phyloP scores from a whole-genome alignment of 2,113 vertebrate genomes.

The Alouatta palliata region DNA sequence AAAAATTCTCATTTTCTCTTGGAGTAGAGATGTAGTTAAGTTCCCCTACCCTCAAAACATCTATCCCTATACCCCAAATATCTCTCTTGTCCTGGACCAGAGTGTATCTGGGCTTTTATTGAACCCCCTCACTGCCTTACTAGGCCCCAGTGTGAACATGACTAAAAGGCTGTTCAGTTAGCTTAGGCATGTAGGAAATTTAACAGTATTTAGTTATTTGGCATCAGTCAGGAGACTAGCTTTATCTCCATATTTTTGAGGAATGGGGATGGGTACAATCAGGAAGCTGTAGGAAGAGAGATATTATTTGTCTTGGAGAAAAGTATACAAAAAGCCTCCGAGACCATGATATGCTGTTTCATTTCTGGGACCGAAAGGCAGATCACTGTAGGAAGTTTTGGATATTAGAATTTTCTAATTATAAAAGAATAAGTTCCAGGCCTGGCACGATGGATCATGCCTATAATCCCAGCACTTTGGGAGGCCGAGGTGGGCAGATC shows the following conservation, averaged over 20 bases:
- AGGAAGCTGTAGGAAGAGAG: conserved; percentile 38
- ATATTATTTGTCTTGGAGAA: conserved; percentile 22
- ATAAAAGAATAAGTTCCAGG: background rate
- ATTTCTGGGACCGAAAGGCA: conserved; percentile 46
- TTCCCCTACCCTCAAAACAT: background rate
- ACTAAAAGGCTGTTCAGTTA: background rate
- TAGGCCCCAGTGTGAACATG: background rate
- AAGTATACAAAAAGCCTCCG: background rate
- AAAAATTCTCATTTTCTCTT: background rate
- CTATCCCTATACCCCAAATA: background rate
- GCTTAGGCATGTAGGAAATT: background rate
- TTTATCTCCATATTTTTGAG: background rate
- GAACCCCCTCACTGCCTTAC: background rate
- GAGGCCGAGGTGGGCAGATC: too few relatives aligned
- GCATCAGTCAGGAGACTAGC: background rate
- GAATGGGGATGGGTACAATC: background rate
- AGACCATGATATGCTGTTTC: background rate
- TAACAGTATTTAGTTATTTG: conserved; percentile 34
- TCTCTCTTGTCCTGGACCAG: background rate
- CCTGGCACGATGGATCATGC: too few relatives aligned
- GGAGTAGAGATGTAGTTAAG: background rate
- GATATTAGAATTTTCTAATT: conserved; percentile 24
- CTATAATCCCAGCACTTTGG: too few relatives aligned
- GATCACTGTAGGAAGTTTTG: conserved; percentile 11
- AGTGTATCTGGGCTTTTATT: conserved; percentile 15